phyloP scores from a whole-genome alignment of 53 echinoderm and acorn worm species.

The Paracentrotus lividus region DNA sequence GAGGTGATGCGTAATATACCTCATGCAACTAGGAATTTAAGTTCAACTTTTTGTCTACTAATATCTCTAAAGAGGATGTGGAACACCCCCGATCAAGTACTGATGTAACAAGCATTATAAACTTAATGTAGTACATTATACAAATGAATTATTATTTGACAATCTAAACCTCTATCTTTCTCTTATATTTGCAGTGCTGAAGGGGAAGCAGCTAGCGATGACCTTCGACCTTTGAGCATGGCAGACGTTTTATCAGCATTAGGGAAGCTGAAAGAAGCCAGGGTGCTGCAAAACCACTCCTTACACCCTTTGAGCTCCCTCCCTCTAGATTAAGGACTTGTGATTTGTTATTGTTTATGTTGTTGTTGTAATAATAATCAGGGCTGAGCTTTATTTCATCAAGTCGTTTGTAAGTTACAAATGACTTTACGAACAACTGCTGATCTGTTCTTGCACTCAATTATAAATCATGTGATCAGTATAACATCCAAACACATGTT shows the following conservation, averaged over 20 bases:
- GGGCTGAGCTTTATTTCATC: neutral
- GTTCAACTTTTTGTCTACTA: no score
- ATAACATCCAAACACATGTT: neutral
- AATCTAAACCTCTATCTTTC: neutral
- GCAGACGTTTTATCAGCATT: conserved; percentile 77
- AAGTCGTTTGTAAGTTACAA: neutral
- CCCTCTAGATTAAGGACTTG: conserved; percentile 72
- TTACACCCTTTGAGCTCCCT: conserved; percentile 25
- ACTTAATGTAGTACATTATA: no score
- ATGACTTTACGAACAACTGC: neutral
- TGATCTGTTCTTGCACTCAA: neutral
- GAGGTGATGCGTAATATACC: no score
- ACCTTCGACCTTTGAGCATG: conserved; percentile 78
- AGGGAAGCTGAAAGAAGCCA: conserved; percentile 76
- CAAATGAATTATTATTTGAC: no score
- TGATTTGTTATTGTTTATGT: neutral
- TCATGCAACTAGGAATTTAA: no score
- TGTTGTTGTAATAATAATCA: neutral
- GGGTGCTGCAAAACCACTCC: conserved; percentile 44
- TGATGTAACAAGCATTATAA: no score
- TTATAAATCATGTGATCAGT: neutral
- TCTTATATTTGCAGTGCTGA: neutral
- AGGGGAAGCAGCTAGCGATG: conserved; percentile 46
- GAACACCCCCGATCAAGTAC: no score
- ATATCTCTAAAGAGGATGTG: neutral